Percentiles rank a stretch among this genome's conserved stretches.
Conservation (phyloP, 2,797 vertebrate species). For the Hemitrygon akajei region DNA sequence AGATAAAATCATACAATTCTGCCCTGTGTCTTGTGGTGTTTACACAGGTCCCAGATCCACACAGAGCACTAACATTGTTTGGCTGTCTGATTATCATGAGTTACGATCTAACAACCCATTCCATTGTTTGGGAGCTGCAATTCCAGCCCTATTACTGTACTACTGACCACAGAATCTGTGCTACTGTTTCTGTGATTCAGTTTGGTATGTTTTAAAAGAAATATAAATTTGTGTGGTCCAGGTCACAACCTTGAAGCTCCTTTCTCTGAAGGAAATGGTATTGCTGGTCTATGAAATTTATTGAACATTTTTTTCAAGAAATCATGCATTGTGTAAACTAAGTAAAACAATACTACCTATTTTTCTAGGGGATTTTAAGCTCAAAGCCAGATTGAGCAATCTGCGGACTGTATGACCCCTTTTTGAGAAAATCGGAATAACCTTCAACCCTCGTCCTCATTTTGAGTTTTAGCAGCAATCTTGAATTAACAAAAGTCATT, state of each 20-base stretch:
- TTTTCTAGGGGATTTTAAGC: neutral
- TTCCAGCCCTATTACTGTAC: neutral
- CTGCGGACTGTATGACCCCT: neutral
- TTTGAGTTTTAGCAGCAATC: neutral
- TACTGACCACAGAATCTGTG: neutral
- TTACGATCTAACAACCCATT: neutral
- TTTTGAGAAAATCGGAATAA: no score
- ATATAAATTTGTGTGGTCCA: neutral
- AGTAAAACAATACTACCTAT: neutral
- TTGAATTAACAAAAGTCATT: neutral
- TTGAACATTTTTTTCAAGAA: neutral
- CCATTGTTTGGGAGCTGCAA: neutral
- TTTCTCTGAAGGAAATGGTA: neutral
- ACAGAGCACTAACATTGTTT: neutral
- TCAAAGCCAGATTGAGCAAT: neutral
- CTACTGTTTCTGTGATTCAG: neutral
- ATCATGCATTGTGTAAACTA: neutral
- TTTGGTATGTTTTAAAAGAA: neutral
- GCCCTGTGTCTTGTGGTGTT: neutral
- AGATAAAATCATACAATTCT: no score
- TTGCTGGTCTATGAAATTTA: neutral
- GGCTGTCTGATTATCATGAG: neutral
- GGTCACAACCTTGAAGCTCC: neutral
- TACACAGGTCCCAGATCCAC: neutral
- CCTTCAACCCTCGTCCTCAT: neutral